phyloP scores from a whole-genome alignment of 2,797 vertebrate genomes.

The Amblyraja radiata region DNA sequence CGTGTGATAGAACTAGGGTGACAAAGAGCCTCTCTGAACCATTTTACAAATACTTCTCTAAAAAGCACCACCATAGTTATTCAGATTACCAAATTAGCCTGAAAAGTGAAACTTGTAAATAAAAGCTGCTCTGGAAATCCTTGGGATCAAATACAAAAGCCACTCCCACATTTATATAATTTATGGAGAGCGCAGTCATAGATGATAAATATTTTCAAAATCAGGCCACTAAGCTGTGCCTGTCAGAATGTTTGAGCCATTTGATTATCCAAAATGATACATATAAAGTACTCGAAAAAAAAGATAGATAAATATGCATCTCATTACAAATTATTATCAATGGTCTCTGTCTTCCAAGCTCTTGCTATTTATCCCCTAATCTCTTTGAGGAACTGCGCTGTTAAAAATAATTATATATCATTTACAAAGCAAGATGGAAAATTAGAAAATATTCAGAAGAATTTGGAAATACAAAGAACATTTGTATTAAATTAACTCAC shows the following conservation, averaged over 20 bases:
- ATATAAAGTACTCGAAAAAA: not conserved
- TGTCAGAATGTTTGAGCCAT: not conserved
- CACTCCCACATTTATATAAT: not conserved
- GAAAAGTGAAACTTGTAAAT: not conserved
- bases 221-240: not conserved
- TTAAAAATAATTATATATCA: not conserved
- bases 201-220: not conserved
- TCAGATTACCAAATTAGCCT: not conserved
- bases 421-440: constrained; percentile 8
- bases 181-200: too few relatives aligned
- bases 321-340: constrained; percentile 11
- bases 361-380: not conserved
- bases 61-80: not conserved
- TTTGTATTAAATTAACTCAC: not conserved
- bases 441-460: constrained; percentile 13
- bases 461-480: constrained; percentile 6
- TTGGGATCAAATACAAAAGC: not conserved
- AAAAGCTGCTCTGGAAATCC: not conserved
- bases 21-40: not conserved
- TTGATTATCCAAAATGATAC: not conserved
- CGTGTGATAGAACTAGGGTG: not conserved
- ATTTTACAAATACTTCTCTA: constrained; percentile 12
- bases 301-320: not conserved
- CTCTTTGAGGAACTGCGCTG: not conserved
- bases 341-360: not conserved